These are phyloP conservation scores for Noctuana brunneofusca DNA, from an alignment of 2,888 invertebrate genomes.

Conservation along the genomic window DNA sequence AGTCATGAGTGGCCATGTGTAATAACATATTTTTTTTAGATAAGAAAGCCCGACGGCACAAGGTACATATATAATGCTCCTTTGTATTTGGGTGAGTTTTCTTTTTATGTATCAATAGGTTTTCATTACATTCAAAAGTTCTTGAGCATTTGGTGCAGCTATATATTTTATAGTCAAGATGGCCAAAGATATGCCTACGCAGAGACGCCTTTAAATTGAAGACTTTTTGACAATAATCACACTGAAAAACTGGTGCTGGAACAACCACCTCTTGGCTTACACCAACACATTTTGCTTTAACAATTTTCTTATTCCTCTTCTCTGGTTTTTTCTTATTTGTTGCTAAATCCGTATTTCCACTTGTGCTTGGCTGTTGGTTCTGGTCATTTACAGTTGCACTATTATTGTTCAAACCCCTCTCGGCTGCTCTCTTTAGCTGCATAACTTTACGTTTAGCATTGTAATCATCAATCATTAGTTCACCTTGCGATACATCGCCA, in stretches of 20 bases:
- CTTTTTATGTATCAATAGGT: slow-evolving; percentile 85
- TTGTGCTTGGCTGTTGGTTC: slow-evolving; percentile 40
- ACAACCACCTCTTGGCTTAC: slow-evolving; percentile 52
- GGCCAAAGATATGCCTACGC: slow-evolving; percentile 85
- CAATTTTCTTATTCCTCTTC: slow-evolving; percentile 31
- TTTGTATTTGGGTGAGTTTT: slow-evolving; percentile 77
- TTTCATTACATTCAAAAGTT: slow-evolving; percentile 28
- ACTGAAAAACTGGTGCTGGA: slow-evolving; percentile 52
- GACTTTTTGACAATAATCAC: slow-evolving; percentile 85
- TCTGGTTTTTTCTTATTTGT: slow-evolving; percentile 23
- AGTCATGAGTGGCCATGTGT: slow-evolving; percentile 88
- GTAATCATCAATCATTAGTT: slow-evolving; percentile 59
- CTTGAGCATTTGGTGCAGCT: slow-evolving; percentile 20
- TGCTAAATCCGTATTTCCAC: neutral
- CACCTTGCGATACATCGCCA: slow-evolving; percentile 64
- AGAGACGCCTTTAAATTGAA: slow-evolving; percentile 86
- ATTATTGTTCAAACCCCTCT: slow-evolving; percentile 71
- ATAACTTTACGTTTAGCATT: slow-evolving; percentile 37
- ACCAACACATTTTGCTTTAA: slow-evolving; percentile 29
- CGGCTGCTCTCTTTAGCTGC: slow-evolving; percentile 33
- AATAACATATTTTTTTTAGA: slow-evolving; percentile 88
- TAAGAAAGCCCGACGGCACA: slow-evolving; percentile 90
- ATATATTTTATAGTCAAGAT: slow-evolving; percentile 81
- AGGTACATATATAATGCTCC: slow-evolving; percentile 85
- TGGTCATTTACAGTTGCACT: slow-evolving; percentile 63